Base-by-base conservation (phyloP, 2,888 invertebrate species). In the Microctonus brassicae region DNA sequence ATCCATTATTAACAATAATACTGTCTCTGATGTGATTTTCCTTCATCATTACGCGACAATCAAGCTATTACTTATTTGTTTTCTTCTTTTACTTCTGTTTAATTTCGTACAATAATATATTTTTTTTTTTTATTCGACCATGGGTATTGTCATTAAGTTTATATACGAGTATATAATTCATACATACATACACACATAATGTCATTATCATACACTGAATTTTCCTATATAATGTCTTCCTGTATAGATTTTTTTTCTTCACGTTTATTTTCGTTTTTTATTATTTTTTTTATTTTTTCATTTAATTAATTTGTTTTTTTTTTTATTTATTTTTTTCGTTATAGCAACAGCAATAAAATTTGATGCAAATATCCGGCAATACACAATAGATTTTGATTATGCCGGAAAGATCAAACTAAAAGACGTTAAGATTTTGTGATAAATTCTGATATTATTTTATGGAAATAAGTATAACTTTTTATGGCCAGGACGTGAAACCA, bases 121-220 rank as follows among this genome's bases (percentile, higher is more conserved):
- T n/a, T 11, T 17, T n/a, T n/a, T 11, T 17, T 22, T 26, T 10
- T 42, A 57, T 42, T 39, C 66, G 24, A 17, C 47, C 55, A 61
- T 53, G 10, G 47, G 67, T 72, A 72, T 72, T 72, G 71, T 72
- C 71, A 67, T 57, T 47, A 33, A 55, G 29, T 70, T 64, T 53
- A 63, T 34, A 52, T 64, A 33, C 20, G 39, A 6, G 17, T 47
- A 6, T n/a, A 47, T 47, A 20, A n/a, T 1, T 3, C 47, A 20
- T 9, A 47, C 17, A 20, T n/a, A 17, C 55, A 55, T 22, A 55
- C 55, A 55, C n/a, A n/a, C n/a, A 55, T 22, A 17, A 47, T 47
- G 20, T 17, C 20, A 47, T 7, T 6, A 47, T n/a, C n/a, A 9
- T 17, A 47, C 17, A 47, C 20, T n/a, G 17, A 47, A 47, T 17